Conservation (phyloP, 2,797 vertebrate species). For the Chromobotia macracanthus region DNA sequence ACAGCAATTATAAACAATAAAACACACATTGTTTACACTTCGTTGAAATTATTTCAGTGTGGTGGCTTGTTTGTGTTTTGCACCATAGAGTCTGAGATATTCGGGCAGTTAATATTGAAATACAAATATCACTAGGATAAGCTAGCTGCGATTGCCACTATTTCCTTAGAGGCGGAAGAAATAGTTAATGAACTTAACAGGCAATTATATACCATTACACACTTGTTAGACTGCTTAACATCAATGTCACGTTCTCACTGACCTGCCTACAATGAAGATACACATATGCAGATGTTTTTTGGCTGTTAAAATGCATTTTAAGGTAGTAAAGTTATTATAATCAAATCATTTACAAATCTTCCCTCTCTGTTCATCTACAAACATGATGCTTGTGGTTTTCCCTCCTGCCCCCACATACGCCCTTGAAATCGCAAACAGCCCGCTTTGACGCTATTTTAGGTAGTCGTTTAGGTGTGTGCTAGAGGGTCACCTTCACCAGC, state of each 20-base stretch:
- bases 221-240: conserved; percentile 40
- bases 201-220: conserved; percentile 36
- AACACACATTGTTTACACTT: conserved; percentile 35
- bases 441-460: conserved; percentile 57
- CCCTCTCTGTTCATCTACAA: conserved; percentile 42
- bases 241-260: conserved; percentile 35
- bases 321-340: conserved; percentile 58
- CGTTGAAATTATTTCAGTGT: conserved; percentile 7
- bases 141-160: conserved; percentile 26
- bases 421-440: conserved; percentile 50
- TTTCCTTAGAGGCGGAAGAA: conserved; percentile 38
- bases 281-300: conserved; percentile 42
- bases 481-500: conserved; percentile 59
- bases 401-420: background rate
- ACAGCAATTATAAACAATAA: conserved; percentile 38
- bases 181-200: conserved; percentile 43
- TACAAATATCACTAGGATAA: conserved; percentile 41
- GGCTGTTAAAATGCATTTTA: conserved; percentile 50
- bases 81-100: conserved; percentile 31
- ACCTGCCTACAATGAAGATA: conserved; percentile 26
- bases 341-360: conserved; percentile 43
- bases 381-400: conserved; percentile 21
- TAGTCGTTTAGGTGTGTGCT: conserved; percentile 60
- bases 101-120: conserved; percentile 34
- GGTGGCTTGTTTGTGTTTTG: conserved; percentile 6